phyloP scores from a whole-genome alignment of 2,113 vertebrate species.

The Leptobrachium leishanense region DNA sequence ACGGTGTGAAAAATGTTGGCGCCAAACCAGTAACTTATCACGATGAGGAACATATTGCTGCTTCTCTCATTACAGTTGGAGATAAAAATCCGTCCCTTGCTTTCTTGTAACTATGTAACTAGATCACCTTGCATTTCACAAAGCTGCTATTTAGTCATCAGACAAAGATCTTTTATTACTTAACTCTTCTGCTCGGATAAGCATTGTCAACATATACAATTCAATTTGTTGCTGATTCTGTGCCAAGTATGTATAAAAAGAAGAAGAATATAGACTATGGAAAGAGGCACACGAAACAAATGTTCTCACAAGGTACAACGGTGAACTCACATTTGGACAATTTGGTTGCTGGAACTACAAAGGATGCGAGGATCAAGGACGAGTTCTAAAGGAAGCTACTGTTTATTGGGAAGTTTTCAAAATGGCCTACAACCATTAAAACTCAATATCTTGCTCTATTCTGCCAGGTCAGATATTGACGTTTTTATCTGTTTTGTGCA shows the following conservation, averaged over 20 bases:
- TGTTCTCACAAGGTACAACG: not conserved
- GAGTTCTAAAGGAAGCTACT: no score
- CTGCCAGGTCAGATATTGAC: no score
- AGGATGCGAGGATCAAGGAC: not conserved
- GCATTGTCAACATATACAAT: slow-evolving; percentile 33
- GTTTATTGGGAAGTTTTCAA: no score
- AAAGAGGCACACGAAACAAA: not conserved
- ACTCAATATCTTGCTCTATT: no score
- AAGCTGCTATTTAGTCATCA: slow-evolving; percentile 27
- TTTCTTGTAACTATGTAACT: slow-evolving; percentile 8
- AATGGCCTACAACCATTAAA: no score
- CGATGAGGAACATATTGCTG: slow-evolving; percentile 36
- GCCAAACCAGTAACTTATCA: slow-evolving; percentile 32
- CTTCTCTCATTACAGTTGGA: slow-evolving; percentile 41
- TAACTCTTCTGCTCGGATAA: slow-evolving; percentile 30
- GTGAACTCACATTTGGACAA: not conserved
- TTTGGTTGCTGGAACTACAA: slow-evolving; percentile 2
- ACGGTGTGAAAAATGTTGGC: slow-evolving; percentile 26
- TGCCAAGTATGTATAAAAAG: slow-evolving; percentile 29
- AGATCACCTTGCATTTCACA: slow-evolving; percentile 36
- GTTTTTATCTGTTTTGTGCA: no score
- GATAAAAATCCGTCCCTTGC: slow-evolving; percentile 32
- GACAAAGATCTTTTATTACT: slow-evolving; percentile 43
- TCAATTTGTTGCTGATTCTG: slow-evolving; percentile 23
- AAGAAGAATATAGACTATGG: not conserved